Evolutionary conservation across 2,797 vertebrate species (phyloP), one percentile per base, ranked within the genome.

Genomic region (Aldrovandia affinis): DNA sequence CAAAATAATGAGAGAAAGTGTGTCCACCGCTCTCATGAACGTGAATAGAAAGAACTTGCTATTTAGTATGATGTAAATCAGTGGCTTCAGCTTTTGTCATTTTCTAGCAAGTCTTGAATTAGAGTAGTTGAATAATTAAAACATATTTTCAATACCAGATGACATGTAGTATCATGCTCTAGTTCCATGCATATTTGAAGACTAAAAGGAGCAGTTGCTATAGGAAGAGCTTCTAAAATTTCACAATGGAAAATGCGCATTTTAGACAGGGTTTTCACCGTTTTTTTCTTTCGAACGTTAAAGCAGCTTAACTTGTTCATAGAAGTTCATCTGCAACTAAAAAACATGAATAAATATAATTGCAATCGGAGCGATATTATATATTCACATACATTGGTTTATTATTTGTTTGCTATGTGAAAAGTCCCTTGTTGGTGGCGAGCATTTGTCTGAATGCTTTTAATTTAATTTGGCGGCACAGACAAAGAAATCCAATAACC

Each of bases 391-490:
- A 30, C 50, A 30, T 39, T 22, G 50, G 47, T 68, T 44, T 44
- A 75, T 75, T 70, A 30, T 70, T 75, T 42, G 20, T 25, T 20
- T 42, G 15, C 25, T 75, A 75, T 47, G 7, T 25, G 70, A 75
- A 18, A 75, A 42, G 22, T 44, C 70, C 44, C 70, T 75, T 75
- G 70, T 44, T 75, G 70, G 39, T 44, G 36, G 42, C 88, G 90
- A 89, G 87, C 87, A 93, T 90, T 86, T 82, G 73, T 85, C 89
- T 88, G 86, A 89, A 89, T 87, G 86, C 85, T 88, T 89, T 90
- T 89, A 85, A 91, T 89, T 88, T 89, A 84, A 91, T 86, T 83
- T 65, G 81, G 50, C 78, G 78, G 77, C 84, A 52, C 85, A 85
- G 77, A 75, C 87, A 88, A 81, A 89, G 88, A 88, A 89, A 91